Evolutionary conservation across 2,888 invertebrate species (phyloP), one percentile per base, ranked within the genome.

Genomic region (Drosophila nigricruria): DNA sequence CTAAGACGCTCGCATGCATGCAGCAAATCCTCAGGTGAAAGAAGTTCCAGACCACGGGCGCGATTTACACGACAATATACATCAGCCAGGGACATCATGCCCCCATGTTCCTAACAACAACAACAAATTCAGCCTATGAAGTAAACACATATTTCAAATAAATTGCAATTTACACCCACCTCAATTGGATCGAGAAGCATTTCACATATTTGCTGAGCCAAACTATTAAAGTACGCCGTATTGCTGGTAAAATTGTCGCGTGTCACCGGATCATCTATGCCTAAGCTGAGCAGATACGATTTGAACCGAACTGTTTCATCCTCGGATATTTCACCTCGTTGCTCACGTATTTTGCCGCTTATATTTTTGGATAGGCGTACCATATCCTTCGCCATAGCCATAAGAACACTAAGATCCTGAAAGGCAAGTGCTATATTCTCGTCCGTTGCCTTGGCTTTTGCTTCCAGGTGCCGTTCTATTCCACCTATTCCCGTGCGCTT

Each of bases 371-470:
- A 97, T 78, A 99, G 94, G 0, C 94, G 93, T 47, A 99, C 99
- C 99, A 99, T 99, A 82, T 99, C 98, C 92, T 98, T 97, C 0
- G 99, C 99, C 95, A 97, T 97, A 62, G 95, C 95, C 97, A 99
- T 99, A 4, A 99, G 94, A 88, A 97, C 97, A 88, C 94, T 96
- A 61, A 99, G 94, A 93, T 99, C 99, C 93, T 99, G 96, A 93
- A 99, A 99, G 2, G 99, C 99, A 79, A 96, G 94, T 18, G 95
- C 96, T 82, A 99, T 99, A 90, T 97, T 98, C 90, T 97, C 96
- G 93, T 98, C 97, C 0, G 98, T 98, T 45, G 96, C 96, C 92
- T 96, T 96, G 54, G 98, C 97, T 91, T 97, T 97, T 90, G 98
- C 97, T 90, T 97, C 96, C 72, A 99, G 95, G 84, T 96, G 96